These are phyloP conservation scores for Cyanistes caeruleus DNA, from an alignment of 2,113 vertebrate species.

Conservation along the genomic window DNA sequence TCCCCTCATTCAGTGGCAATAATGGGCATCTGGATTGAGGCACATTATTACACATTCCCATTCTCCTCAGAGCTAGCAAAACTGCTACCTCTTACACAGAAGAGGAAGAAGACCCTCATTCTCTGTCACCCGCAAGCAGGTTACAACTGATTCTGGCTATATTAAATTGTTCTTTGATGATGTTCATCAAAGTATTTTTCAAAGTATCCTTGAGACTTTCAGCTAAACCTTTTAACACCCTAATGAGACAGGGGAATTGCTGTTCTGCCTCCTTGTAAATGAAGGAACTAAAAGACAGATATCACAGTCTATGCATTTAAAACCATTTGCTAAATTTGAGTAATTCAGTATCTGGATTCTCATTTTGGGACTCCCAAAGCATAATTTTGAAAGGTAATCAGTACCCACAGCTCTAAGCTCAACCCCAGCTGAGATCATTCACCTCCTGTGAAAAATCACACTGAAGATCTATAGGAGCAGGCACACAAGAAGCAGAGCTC, in stretches of 20 bases:
- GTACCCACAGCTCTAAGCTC: constrained; percentile 25
- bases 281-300: constrained; percentile 24
- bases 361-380: constrained; percentile 58
- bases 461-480: neutral
- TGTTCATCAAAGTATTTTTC: constrained; percentile 15
- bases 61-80: neutral
- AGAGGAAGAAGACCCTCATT: neutral
- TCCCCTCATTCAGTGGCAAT: neutral
- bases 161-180: constrained; percentile 31
- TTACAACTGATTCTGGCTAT: neutral
- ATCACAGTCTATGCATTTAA: constrained; percentile 23
- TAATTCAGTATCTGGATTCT: constrained; percentile 42
- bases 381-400: constrained; percentile 41
- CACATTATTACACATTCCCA: neutral
- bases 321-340: constrained; percentile 39
- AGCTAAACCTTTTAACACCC: constrained; percentile 52
- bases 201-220: constrained; percentile 38
- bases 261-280: constrained; percentile 41
- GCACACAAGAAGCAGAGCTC: neutral
- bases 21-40: neutral
- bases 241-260: constrained; percentile 56
- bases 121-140: neutral
- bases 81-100: neutral
- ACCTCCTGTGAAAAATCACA: neutral
- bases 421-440: constrained; percentile 7